A percentile compares a stretch with the other conserved stretches of the same genome.
Evolutionary conservation across 2,113 vertebrate genomes (phyloP).

Genomic region (Siniperca knerii): DNA sequence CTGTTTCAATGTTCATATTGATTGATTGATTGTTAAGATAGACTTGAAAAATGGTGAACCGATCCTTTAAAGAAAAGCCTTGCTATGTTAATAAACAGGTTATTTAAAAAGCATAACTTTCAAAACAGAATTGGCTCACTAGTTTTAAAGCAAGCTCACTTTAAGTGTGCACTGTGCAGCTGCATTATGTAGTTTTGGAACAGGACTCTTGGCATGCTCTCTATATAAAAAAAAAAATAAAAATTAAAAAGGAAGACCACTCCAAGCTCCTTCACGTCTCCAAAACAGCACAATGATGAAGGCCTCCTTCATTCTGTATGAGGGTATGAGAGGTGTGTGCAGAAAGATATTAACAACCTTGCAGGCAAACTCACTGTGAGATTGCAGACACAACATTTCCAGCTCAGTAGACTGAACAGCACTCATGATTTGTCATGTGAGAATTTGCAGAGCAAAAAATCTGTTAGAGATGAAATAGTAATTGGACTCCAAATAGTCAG

Average conservation of each 20-base stretch:
- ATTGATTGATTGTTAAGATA: neutral
- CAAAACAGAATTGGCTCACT: neutral
- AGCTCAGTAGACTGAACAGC: slow-evolving; percentile 18
- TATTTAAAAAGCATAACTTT: neutral
- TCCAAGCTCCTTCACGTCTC: neutral
- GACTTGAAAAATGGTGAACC: neutral
- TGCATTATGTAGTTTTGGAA: neutral
- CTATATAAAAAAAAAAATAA: no score
- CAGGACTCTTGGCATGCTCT: neutral
- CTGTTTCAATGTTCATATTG: neutral
- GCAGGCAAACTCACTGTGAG: slow-evolving; percentile 33
- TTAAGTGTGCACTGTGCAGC: neutral
- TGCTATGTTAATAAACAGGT: neutral
- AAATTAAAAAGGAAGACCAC: neutral
- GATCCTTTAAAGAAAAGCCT: neutral
- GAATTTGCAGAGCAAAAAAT: slow-evolving; percentile 9
- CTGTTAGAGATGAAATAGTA: neutral
- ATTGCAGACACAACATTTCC: slow-evolving; percentile 42
- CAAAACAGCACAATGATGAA: slow-evolving; percentile 20
- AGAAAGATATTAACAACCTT: slow-evolving; percentile 32
- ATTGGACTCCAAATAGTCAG: neutral
- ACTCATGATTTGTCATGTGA: slow-evolving; percentile 60
- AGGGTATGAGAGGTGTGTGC: slow-evolving; percentile 12
- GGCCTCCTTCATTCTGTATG: slow-evolving; percentile 45
- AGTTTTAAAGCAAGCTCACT: neutral